Evolutionary conservation across 2,113 vertebrate species (phyloP).

Genomic region (Lipophrys pholis): DNA sequence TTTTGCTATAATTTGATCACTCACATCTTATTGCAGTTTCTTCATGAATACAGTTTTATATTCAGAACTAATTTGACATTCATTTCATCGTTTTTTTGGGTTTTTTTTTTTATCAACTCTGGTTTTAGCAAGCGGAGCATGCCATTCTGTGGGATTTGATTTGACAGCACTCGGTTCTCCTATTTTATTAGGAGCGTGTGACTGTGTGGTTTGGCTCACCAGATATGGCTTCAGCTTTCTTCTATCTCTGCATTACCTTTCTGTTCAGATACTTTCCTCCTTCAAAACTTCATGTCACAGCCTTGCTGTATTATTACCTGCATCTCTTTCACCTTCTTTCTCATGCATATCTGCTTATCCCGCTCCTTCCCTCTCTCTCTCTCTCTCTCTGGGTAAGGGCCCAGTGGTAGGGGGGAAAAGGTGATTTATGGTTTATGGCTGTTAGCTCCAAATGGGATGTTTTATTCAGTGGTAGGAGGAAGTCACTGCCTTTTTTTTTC

Average conservation of each 20-base stretch:
- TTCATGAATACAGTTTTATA: background rate
- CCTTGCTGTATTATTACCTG: constrained; percentile 34
- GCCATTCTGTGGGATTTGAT: background rate
- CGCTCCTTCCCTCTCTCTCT: constrained; percentile 1
- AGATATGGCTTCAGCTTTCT: background rate
- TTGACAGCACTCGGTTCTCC: background rate
- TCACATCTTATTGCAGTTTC: background rate
- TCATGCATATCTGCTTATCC: constrained; percentile 3
- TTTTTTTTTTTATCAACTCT: background rate
- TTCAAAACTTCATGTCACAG: background rate
- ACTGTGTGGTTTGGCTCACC: background rate
- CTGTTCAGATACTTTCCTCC: constrained; percentile 4
- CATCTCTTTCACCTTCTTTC: constrained; percentile 2
- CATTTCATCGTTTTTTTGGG: background rate
- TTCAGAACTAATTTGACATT: constrained; percentile 3
- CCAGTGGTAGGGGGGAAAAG: constrained; percentile 18
- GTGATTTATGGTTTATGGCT: constrained; percentile 65
- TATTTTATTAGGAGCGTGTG: background rate
- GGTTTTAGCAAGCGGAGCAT: background rate
- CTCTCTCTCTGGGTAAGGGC: constrained; percentile 31
- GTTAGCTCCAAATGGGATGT: constrained; percentile 73
- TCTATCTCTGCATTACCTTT: background rate
- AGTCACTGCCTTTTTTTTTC: constrained; percentile 51
- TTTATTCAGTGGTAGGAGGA: constrained; percentile 75
- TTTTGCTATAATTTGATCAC: background rate